Percentiles rank a stretch among this genome's conserved stretches.
Evolutionary conservation across 2,797 vertebrate genomes (phyloP).

Genomic region (Hippopotamyrus pictus): DNA sequence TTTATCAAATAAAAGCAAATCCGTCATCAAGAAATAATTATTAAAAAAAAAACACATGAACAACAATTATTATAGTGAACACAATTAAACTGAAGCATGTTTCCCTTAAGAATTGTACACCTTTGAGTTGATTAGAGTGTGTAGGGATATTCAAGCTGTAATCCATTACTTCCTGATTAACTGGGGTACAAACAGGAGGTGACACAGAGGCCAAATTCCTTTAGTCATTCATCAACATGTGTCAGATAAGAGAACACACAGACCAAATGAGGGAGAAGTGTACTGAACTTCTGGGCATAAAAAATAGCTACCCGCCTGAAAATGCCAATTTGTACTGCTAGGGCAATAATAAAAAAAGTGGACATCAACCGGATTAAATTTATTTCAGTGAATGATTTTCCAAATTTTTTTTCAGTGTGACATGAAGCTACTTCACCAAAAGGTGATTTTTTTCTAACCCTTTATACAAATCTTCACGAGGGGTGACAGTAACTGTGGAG

Average conservation of each 20-base stretch:
- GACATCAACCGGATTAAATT: too few relatives aligned
- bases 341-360: neutral
- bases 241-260: neutral
- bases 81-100: neutral
- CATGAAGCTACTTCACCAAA: neutral
- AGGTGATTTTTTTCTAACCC: neutral
- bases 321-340: neutral
- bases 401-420: neutral
- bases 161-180: neutral
- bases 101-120: neutral
- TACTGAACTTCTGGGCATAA: neutral
- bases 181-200: neutral
- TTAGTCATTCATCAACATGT: neutral
- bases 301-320: neutral
- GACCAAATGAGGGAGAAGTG: neutral
- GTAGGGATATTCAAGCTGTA: neutral
- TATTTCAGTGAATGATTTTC: neutral
- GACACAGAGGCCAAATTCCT: neutral
- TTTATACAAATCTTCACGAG: neutral
- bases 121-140: neutral
- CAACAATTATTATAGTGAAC: neutral
- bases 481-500: neutral
- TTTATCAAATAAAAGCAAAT: neutral
- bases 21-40: neutral
- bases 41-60: neutral